Evolutionary conservation across 23 tunicate species (phyloP).

Genomic region (Ciona savignyi): DNA sequence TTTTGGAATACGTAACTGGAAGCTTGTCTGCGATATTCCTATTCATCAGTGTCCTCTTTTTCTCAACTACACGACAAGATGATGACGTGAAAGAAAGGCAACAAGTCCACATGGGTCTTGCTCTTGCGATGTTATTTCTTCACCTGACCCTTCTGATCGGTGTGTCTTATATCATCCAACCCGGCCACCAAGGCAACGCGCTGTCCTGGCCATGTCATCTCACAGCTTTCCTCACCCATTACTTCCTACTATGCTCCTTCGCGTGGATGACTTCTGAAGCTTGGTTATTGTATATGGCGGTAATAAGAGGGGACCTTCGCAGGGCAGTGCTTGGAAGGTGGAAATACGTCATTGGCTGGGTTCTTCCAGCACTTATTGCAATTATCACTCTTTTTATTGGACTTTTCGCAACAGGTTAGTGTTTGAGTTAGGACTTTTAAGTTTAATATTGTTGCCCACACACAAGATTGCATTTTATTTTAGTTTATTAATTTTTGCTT

Average conservation of each 20-base stretch:
- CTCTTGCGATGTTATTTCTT: constrained; percentile 15
- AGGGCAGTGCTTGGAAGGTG: constrained; percentile 6
- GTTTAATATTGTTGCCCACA: too few relatives aligned
- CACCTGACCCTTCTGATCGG: constrained; percentile 14
- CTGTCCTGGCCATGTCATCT: constrained; percentile 8
- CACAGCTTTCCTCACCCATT: constrained; percentile 6
- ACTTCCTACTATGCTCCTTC: constrained; percentile 14
- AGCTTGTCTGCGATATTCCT: constrained; percentile 11
- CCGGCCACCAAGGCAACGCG: too few relatives aligned
- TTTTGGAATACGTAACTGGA: constrained; percentile 10
- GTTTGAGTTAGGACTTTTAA: too few relatives aligned
- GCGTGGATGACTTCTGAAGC: constrained; percentile 30
- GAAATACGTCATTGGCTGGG: constrained; percentile 31
- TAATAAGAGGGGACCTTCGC: background rate
- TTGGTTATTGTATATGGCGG: constrained; percentile 3
- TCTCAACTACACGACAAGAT: background rate
- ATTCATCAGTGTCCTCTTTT: constrained; percentile 9
- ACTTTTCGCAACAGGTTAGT: constrained; percentile 1
- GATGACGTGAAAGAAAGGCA: constrained; percentile 13
- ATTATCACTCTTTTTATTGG: constrained; percentile 8
- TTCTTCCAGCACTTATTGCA: constrained; percentile 6
- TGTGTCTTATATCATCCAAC: too few relatives aligned
- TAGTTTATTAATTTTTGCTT: too few relatives aligned
- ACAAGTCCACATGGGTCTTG: constrained; percentile 17
- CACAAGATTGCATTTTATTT: too few relatives aligned